Conservation (phyloP, 2,888 invertebrate genomes). For the Eristalis pertinax region DNA sequence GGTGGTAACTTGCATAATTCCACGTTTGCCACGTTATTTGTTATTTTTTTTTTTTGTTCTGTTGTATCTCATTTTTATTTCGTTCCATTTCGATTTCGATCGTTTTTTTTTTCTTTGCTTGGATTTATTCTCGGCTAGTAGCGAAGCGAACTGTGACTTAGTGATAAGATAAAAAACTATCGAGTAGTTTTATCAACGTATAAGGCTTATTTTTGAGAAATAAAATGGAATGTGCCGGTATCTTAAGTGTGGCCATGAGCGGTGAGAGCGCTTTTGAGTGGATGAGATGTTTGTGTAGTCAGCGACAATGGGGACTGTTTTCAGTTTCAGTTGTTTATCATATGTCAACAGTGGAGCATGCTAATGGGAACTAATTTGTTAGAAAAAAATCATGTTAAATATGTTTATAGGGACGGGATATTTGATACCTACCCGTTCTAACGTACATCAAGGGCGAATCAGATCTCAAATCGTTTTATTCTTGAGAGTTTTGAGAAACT, state of each 20-base stretch:
- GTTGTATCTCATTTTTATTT: not conserved
- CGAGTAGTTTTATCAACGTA: not conserved
- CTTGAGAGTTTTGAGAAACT: too few relatives aligned
- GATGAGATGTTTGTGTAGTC: not conserved
- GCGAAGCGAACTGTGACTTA: not conserved
- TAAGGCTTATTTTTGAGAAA: not conserved
- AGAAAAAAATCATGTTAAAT: not conserved
- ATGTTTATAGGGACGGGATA: too few relatives aligned
- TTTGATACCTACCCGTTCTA: too few relatives aligned
- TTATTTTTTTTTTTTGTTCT: not conserved
- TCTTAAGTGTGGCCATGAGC: not conserved
- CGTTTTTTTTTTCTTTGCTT: slow-evolving; percentile 14
- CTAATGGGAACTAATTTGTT: not conserved
- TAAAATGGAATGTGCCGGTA: not conserved
- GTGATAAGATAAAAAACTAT: slow-evolving; percentile 53
- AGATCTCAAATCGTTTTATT: too few relatives aligned
- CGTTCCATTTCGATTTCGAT: slow-evolving; percentile 11
- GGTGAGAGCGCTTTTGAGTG: not conserved
- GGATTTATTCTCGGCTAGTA: not conserved
- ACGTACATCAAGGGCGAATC: too few relatives aligned
- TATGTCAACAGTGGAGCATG: not conserved
- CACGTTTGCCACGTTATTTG: slow-evolving; percentile 53
- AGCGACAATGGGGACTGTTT: not conserved
- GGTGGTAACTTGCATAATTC: slow-evolving; percentile 38
- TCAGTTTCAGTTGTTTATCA: not conserved